Evolutionary conservation across 2,113 vertebrate species (phyloP).

Genomic region (Eonycteris spelaea): DNA sequence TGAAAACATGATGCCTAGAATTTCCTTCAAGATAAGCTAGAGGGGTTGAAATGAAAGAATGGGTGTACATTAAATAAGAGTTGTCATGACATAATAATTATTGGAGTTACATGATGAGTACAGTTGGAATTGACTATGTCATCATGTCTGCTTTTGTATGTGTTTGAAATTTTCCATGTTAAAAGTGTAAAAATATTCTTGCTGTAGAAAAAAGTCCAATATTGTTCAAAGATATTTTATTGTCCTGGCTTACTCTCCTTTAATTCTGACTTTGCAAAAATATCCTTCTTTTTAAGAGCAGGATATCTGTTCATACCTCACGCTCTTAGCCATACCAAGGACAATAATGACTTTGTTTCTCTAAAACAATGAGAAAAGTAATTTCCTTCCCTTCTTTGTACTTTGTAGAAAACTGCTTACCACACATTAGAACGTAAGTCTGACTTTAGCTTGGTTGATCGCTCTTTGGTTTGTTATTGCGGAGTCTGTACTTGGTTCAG

Average conservation of each 20-base stretch:
- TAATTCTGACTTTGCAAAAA: background rate
- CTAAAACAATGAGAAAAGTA: background rate
- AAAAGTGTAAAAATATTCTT: background rate
- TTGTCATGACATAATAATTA: background rate
- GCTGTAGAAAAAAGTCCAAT: background rate
- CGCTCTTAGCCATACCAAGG: background rate
- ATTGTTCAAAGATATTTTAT: background rate
- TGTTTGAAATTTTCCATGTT: background rate
- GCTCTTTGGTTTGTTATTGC: background rate
- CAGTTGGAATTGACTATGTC: background rate
- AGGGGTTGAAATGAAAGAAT: background rate
- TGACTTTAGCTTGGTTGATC: background rate
- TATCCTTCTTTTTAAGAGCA: background rate
- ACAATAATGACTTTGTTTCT: background rate
- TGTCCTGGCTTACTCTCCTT: background rate
- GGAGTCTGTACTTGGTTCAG: background rate
- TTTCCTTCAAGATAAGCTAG: background rate
- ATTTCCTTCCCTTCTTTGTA: background rate
- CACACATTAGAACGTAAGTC: background rate
- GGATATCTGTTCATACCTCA: background rate
- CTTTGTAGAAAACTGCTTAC: background rate
- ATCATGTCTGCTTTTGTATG: background rate
- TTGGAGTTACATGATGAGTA: background rate
- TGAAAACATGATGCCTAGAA: background rate
- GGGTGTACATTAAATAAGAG: background rate